Conservation (phyloP, 2,113 vertebrate species). For the Glaucidium brasilianum region DNA sequence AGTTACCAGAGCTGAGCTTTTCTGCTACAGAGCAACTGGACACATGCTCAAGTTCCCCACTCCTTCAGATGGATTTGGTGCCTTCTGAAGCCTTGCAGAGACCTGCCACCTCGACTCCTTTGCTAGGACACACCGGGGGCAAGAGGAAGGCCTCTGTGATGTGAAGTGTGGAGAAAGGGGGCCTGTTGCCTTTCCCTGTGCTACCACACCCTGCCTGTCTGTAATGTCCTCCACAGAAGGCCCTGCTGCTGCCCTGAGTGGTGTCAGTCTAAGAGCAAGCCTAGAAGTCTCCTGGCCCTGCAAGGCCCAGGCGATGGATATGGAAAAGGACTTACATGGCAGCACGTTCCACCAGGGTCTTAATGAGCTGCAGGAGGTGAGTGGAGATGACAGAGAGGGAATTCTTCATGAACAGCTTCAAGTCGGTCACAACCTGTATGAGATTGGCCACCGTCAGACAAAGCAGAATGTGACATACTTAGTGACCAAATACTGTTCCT, state of each 20-base stretch:
- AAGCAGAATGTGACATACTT: no score
- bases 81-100: not conserved
- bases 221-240: not conserved
- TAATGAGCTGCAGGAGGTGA: conserved; percentile 78
- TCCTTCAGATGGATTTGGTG: not conserved
- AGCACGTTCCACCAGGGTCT: conserved; percentile 90
- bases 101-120: not conserved
- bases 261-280: not conserved
- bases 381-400: conserved; percentile 73
- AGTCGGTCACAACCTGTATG: conserved; percentile 90
- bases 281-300: not conserved
- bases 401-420: conserved; percentile 88
- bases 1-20: not conserved
- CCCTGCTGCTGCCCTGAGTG: not conserved
- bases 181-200: not conserved
- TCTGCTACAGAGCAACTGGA: not conserved
- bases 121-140: not conserved
- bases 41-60: no score
- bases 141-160: not conserved
- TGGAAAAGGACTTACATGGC: conserved; percentile 76
- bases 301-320: accelerated
- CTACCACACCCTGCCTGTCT: not conserved
- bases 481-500: not conserved
- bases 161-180: not conserved
- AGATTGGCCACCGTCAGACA: not conserved